A percentile compares a stretch with the other conserved stretches of the same genome.
These are phyloP conservation scores for Drosophila nigrodunni DNA, from an alignment of 1,140 invertebrate species.

Conservation along the genomic window DNA sequence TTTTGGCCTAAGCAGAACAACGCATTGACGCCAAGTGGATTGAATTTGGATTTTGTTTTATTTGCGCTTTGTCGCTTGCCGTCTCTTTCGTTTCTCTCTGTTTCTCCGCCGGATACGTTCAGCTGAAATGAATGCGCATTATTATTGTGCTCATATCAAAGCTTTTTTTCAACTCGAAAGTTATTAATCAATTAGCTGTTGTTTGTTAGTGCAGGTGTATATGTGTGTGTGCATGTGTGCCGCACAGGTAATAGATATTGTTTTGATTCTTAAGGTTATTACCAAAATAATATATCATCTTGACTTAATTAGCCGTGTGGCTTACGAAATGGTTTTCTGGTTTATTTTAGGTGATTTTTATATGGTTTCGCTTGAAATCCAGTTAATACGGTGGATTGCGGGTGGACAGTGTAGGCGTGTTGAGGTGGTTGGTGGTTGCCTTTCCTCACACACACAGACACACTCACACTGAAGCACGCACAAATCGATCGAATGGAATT, in stretches of 20 bases:
- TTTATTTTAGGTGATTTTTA: constrained; percentile 9
- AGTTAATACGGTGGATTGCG: too few species aligned
- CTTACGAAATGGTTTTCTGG: constrained; percentile 8
- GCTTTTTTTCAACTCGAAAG: constrained; percentile 65
- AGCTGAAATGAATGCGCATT: constrained; percentile 10
- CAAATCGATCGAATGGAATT: constrained; percentile 34
- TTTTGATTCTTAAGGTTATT: neutral
- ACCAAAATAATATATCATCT: neutral
- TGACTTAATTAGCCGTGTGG: constrained; percentile 32
- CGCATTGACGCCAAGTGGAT: constrained; percentile 63
- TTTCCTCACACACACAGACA: constrained; percentile 2
- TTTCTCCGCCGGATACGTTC: constrained; percentile 5
- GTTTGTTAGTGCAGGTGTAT: neutral
- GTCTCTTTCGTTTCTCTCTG: constrained; percentile 35
- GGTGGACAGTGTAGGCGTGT: neutral
- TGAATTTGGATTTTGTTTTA: constrained; percentile 73
- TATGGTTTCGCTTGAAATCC: neutral
- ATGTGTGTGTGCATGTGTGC: constrained; percentile 10
- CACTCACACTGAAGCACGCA: constrained; percentile 26
- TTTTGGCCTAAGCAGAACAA: constrained; percentile 33
- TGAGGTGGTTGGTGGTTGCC: constrained; percentile 3
- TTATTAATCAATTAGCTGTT: constrained; percentile 70
- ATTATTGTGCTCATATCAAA: constrained; percentile 13
- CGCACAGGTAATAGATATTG: neutral
- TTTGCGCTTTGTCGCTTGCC: constrained; percentile 44